phyloP scores from a whole-genome alignment of 2,888 invertebrate genomes.

The Chromoteleia sp. region DNA sequence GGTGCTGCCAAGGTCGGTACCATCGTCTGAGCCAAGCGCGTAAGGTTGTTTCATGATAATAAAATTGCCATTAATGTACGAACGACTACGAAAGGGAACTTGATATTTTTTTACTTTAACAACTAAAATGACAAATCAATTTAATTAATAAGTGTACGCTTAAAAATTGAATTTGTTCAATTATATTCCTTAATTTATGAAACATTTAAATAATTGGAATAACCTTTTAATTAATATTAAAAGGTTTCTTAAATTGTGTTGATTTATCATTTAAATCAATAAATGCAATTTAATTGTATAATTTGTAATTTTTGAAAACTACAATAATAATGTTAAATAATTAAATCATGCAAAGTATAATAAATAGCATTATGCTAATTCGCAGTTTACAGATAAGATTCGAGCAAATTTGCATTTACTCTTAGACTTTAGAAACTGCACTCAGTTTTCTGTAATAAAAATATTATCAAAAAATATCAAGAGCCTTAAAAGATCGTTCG shows the following conservation, averaged over 20 bases:
- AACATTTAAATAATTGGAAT: no score
- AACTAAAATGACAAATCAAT: neutral
- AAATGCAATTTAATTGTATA: no score
- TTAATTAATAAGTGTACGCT: neutral
- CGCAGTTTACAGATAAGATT: conserved; percentile 1
- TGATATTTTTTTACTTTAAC: neutral
- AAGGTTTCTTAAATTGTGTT: no score
- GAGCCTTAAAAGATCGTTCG: conserved; percentile 20
- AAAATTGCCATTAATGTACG: neutral
- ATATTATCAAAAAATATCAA: conserved; percentile 37
- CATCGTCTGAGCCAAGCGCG: conserved; percentile 35
- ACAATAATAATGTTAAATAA: conserved; percentile 15
- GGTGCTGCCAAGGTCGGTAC: conserved; percentile 95
- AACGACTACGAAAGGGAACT: no score
- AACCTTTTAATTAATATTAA: no score
- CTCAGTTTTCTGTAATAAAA: neutral
- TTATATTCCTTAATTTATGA: no score
- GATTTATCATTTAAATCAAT: no score
- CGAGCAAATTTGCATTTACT: neutral
- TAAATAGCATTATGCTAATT: conserved; percentile 11
- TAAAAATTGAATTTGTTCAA: no score
- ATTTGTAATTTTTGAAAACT: neutral
- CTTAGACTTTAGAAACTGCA: neutral
- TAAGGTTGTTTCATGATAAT: conserved; percentile 24
- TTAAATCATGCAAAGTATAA: neutral